Evolutionary conservation across 2,888 invertebrate genomes (phyloP).

Genomic region (Gibbula magus): DNA sequence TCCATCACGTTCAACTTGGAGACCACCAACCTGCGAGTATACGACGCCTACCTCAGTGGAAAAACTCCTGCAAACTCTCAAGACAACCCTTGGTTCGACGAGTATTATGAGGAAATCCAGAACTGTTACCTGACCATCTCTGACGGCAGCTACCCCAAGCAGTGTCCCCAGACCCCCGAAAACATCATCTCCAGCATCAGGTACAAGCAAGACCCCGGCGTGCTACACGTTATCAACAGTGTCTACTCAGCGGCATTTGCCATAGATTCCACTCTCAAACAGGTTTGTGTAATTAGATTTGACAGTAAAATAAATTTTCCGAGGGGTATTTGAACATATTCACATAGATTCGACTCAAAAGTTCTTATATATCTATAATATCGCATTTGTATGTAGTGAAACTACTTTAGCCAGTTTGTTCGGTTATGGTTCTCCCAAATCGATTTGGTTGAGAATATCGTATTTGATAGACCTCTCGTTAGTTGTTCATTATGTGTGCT

Average conservation of each 20-base stretch:
- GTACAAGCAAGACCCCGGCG: slow-evolving; percentile 66
- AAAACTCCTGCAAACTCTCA: slow-evolving; percentile 64
- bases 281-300: slow-evolving; percentile 41
- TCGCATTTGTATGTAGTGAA: too few species aligned
- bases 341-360: too few species aligned
- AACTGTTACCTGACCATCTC: slow-evolving; percentile 69
- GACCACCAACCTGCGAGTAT: slow-evolving; percentile 57
- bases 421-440: too few species aligned
- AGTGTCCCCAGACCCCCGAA: slow-evolving; percentile 46
- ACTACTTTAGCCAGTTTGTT: too few species aligned
- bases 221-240: slow-evolving; percentile 70
- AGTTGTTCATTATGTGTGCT: too few species aligned
- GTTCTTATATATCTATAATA: too few species aligned
- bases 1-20: slow-evolving; percentile 63
- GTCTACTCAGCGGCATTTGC: slow-evolving; percentile 69
- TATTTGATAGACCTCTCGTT: too few species aligned
- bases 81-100: slow-evolving; percentile 76
- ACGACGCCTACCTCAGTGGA: slow-evolving; percentile 61
- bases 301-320: too few species aligned
- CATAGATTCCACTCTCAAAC: slow-evolving; percentile 58
- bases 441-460: too few species aligned
- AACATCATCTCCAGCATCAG: slow-evolving; percentile 47
- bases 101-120: slow-evolving; percentile 74
- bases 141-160: slow-evolving; percentile 41
- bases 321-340: too few species aligned